Evolutionary conservation across 2,888 invertebrate species (phyloP), one percentile per base, ranked within the genome.

Genomic region (Corythucha ciliata): DNA sequence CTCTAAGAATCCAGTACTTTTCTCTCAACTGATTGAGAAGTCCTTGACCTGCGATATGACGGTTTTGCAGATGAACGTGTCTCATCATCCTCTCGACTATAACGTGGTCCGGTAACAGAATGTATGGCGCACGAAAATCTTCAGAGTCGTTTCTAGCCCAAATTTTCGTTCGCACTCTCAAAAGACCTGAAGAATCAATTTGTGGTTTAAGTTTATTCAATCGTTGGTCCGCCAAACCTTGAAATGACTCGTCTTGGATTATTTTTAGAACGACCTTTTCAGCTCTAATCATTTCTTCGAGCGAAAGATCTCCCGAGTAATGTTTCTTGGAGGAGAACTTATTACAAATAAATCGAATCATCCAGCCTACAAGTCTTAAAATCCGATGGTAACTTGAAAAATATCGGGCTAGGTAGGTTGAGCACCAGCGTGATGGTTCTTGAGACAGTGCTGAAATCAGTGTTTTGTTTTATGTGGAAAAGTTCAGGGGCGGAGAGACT

Each of bases 1-100:
- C 53, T 48, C 37, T 40, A 5, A 54, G 7, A 16, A 56, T 14
- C 56, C 57, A 56, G 44, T 39, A 56, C 8, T 22, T 25, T 29
- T 57, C 48, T 39, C 56, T 26, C 3, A 56, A n/a, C 10, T 46
- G 18, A 22, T 37, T 39, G 2, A 50, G 22, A 10, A 56, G 24
- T 14, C 29, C 20, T 37, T 54, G 51, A 10, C 37, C 36, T 7
- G 46, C 53, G 8, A 46, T 39, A 46, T 53, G 55, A 3, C 34
- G 14, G 29, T 44, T 36, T 18, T 33, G 25, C 20, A 18, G 20
- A 26, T 51, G 53, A 2, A 24, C n/a, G 14, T 51, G 27, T 2
- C 14, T 16, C n/a, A 55, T 42, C 27, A 53, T 16, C 12, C 20
- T 36, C 29, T 34, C 37, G n/a, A 47, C 39, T 14, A 46, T 27